Conservation (phyloP, 2,888 invertebrate species). For the Melolontha melolontha region DNA sequence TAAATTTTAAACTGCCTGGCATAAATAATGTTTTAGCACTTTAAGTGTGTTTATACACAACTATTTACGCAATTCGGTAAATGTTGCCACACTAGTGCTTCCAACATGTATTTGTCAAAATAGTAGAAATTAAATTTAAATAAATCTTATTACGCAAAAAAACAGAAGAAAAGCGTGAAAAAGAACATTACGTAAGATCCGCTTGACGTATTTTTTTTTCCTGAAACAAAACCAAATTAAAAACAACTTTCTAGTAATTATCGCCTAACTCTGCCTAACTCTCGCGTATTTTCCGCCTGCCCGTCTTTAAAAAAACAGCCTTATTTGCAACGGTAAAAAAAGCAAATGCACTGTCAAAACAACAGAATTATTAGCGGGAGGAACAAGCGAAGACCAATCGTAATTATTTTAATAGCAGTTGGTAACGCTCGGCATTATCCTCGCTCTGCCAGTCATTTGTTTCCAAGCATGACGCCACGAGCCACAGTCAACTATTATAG, state of each 20-base stretch:
- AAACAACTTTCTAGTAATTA: constrained; percentile 27
- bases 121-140: no score
- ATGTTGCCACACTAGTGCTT: background rate
- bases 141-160: no score
- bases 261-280: background rate
- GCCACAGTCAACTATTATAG: constrained; percentile 64
- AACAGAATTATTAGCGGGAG: constrained; percentile 58
- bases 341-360: constrained; percentile 59
- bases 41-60: no score
- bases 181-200: constrained; percentile 1
- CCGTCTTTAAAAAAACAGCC: constrained; percentile 10
- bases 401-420: constrained; percentile 67
- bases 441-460: constrained; percentile 68
- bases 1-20: no score
- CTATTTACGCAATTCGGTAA: no score
- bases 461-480: constrained; percentile 68
- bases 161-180: background rate
- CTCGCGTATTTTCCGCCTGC: constrained; percentile 10
- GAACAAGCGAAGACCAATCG: constrained; percentile 63
- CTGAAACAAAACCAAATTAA: constrained; percentile 5
- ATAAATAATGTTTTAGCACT: no score
- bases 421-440: constrained; percentile 66
- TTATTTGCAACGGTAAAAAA: constrained; percentile 31
- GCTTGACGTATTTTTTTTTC: background rate
- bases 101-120: background rate